Conservation (phyloP, 2,888 invertebrate genomes). For the Stenodema calcarata region DNA sequence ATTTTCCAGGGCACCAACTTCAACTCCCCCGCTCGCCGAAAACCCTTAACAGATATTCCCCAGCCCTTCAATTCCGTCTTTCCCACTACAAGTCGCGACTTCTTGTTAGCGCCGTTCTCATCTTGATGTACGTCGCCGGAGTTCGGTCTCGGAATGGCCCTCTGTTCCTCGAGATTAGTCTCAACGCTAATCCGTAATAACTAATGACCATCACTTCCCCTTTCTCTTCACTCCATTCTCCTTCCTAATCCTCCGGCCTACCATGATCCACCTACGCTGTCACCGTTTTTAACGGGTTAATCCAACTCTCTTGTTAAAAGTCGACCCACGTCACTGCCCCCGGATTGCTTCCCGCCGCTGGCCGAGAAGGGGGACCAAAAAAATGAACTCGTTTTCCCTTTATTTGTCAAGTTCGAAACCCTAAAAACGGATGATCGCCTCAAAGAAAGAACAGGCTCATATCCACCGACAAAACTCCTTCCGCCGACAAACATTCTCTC, state of each 20-base stretch:
- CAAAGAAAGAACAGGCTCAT: background rate
- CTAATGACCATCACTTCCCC: slow-evolving; percentile 26
- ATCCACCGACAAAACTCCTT: background rate
- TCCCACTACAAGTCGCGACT: background rate
- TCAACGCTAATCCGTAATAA: slow-evolving; percentile 31
- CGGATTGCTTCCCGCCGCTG: background rate
- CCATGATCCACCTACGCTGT: slow-evolving; percentile 26
- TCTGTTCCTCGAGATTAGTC: slow-evolving; percentile 14
- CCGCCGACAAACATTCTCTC: background rate
- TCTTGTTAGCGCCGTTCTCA: slow-evolving; percentile 26
- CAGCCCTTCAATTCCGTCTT: background rate
- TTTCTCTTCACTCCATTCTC: slow-evolving; percentile 25
- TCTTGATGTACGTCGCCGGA: slow-evolving; percentile 7
- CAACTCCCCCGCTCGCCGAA: background rate
- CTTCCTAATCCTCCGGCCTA: slow-evolving; percentile 15
- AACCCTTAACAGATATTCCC: slow-evolving; percentile 24
- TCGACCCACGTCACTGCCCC: slow-evolving; percentile 18
- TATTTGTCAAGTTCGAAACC: slow-evolving; percentile 18
- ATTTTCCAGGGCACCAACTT: slow-evolving; percentile 30
- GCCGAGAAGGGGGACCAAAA: background rate
- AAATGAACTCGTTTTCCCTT: background rate
- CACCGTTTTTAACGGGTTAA: slow-evolving; percentile 27
- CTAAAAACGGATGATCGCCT: slow-evolving; percentile 23
- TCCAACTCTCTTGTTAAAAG: slow-evolving; percentile 34
- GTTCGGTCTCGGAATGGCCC: background rate